phyloP scores from a whole-genome alignment of 2,888 invertebrate species.

The Leucoptera coffeella region DNA sequence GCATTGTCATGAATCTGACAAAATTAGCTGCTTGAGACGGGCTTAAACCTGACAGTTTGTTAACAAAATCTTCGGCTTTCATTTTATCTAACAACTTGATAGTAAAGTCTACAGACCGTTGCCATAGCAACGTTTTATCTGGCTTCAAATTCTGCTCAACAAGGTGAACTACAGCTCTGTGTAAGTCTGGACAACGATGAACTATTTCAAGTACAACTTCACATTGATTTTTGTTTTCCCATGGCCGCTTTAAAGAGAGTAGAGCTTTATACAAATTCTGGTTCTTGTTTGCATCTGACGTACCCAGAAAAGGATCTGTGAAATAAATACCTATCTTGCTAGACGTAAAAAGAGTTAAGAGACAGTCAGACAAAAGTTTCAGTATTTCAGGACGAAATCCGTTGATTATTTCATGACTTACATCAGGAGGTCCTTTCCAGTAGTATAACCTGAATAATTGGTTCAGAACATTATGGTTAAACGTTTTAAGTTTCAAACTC shows the following conservation, averaged over 20 bases:
- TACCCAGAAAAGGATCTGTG: slow-evolving; percentile 59
- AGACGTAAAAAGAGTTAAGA: slow-evolving; percentile 70
- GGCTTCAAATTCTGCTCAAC: slow-evolving; percentile 59
- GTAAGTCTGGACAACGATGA: slow-evolving; percentile 65
- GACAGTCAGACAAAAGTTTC: slow-evolving; percentile 58
- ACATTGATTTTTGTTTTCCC: slow-evolving; percentile 59
- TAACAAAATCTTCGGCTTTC: slow-evolving; percentile 40
- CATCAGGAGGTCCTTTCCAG: slow-evolving; percentile 64
- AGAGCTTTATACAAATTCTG: slow-evolving; percentile 57
- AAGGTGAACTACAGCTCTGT: slow-evolving; percentile 53
- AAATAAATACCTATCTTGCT: slow-evolving; percentile 73
- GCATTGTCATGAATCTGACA: slow-evolving; percentile 39
- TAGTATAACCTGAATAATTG: slow-evolving; percentile 63
- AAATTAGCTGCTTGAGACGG: slow-evolving; percentile 46
- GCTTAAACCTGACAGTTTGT: slow-evolving; percentile 32
- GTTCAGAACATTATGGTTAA: slow-evolving; percentile 61
- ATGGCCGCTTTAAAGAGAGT: slow-evolving; percentile 60
- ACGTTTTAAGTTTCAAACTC: slow-evolving; percentile 66
- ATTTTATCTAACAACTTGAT: slow-evolving; percentile 33
- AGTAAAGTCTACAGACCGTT: slow-evolving; percentile 36
- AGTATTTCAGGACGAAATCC: slow-evolving; percentile 36
- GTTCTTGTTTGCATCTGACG: slow-evolving; percentile 54
- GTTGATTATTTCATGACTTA: slow-evolving; percentile 22
- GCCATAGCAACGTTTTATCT: slow-evolving; percentile 47
- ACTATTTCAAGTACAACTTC: slow-evolving; percentile 60